phyloP scores from a whole-genome alignment of 2,888 invertebrate species.

The Scaptomyza flava region DNA sequence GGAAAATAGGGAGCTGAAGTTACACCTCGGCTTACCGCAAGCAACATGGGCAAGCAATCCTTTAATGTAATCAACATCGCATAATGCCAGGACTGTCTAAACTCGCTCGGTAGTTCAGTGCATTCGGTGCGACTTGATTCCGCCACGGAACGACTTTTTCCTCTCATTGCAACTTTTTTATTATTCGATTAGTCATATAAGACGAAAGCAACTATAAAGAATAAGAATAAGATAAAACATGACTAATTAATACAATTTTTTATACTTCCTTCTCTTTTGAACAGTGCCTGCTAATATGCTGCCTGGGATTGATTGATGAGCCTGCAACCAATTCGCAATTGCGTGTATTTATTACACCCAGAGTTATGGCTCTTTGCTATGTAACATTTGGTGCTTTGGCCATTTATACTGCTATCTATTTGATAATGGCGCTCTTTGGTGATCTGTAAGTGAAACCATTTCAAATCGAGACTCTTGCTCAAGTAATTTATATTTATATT shows the following conservation, averaged over 20 bases:
- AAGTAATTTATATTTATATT: neutral
- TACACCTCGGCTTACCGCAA: too few relatives aligned
- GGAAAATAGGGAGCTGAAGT: too few relatives aligned
- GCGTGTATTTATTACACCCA: constrained; percentile 81
- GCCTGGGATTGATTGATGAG: constrained; percentile 84
- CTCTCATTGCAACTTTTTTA: too few relatives aligned
- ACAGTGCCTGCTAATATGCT: constrained; percentile 82
- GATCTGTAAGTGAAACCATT: constrained; percentile 77
- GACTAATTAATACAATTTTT: neutral
- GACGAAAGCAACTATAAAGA: too few relatives aligned
- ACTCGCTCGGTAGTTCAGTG: too few relatives aligned
- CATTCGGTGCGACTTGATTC: too few relatives aligned
- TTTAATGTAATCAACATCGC: too few relatives aligned
- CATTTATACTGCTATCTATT: constrained; percentile 82
- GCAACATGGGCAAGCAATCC: too few relatives aligned
- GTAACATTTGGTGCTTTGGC: constrained; percentile 83
- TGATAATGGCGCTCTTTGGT: constrained; percentile 83
- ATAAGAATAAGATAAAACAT: too few relatives aligned
- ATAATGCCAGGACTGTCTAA: too few relatives aligned
- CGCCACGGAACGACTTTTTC: too few relatives aligned
- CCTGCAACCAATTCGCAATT: constrained; percentile 83
- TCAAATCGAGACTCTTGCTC: neutral
- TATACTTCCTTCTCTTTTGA: neutral
- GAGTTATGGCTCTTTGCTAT: constrained; percentile 83
- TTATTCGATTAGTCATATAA: too few relatives aligned